These are phyloP conservation scores for Ctenomys sociabilis DNA, from an alignment of 2,113 vertebrate genomes.

Conservation along the genomic window DNA sequence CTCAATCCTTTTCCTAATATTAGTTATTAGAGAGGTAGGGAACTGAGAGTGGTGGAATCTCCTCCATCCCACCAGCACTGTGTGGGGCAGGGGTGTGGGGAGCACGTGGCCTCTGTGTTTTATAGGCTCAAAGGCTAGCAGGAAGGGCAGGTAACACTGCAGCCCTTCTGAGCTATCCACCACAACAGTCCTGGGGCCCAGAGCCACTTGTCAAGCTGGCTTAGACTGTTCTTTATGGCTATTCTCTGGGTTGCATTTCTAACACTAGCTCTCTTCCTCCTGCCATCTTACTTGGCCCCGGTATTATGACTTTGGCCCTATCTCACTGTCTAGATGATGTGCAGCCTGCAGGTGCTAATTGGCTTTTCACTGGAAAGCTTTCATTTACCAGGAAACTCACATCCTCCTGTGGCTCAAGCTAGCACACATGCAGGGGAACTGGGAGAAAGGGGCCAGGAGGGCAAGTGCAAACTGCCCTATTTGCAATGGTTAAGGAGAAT, in stretches of 20 bases:
- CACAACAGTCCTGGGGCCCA: background rate
- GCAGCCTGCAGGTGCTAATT: background rate
- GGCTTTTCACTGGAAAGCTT: background rate
- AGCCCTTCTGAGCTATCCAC: background rate
- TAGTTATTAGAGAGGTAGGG: background rate
- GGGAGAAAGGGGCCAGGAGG: background rate
- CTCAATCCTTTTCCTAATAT: background rate
- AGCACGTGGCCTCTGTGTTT: background rate
- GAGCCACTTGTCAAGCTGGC: background rate
- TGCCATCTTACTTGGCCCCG: background rate
- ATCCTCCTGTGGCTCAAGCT: background rate
- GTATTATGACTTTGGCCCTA: background rate
- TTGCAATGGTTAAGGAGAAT: background rate
- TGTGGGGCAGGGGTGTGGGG: background rate
- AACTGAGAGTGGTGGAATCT: background rate
- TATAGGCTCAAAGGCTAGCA: background rate
- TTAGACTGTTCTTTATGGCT: background rate
- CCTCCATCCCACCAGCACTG: background rate
- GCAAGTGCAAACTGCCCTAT: background rate
- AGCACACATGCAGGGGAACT: background rate
- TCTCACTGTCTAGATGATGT: background rate
- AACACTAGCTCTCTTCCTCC: background rate
- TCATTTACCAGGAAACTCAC: background rate
- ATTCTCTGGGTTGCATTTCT: background rate
- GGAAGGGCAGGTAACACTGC: background rate